A percentile compares a stretch with the other conserved stretches of the same genome.
Evolutionary conservation across 1,140 invertebrate species (phyloP).

Genomic region (Euborellia annulipes): DNA sequence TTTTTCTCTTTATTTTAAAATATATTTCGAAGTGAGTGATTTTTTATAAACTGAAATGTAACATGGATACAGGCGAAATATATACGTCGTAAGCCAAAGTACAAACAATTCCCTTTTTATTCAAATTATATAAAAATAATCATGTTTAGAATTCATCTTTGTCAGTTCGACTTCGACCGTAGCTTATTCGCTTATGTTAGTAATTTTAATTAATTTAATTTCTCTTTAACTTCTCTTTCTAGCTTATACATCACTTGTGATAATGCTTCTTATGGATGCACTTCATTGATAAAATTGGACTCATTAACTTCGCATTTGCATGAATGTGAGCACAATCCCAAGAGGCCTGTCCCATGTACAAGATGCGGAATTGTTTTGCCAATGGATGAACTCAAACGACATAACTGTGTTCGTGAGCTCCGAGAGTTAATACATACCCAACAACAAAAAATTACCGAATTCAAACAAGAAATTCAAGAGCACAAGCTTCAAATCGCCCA

Average conservation of each 20-base stretch:
- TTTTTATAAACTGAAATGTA: too few relatives aligned
- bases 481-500: conserved; percentile 75
- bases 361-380: conserved; percentile 87
- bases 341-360: conserved; percentile 81
- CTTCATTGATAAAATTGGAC: conserved; percentile 70
- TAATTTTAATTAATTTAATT: too few relatives aligned
- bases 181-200: too few relatives aligned
- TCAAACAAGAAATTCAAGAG: conserved; percentile 71
- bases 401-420: conserved; percentile 84
- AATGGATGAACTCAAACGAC: conserved; percentile 86
- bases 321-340: conserved; percentile 89
- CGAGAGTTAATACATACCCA: conserved; percentile 69
- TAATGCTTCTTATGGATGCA: conserved; percentile 76
- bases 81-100: too few relatives aligned
- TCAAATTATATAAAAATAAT: too few relatives aligned
- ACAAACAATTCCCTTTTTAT: too few relatives aligned
- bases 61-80: too few relatives aligned
- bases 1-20: too few relatives aligned
- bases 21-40: too few relatives aligned
- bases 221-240: too few relatives aligned
- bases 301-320: conserved; percentile 62
- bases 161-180: too few relatives aligned
- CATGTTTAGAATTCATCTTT: too few relatives aligned
- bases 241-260: conserved; percentile 80
- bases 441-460: conserved; percentile 66